Conservation (phyloP, 2,113 vertebrate genomes). For the Myiopsitta monachus region DNA sequence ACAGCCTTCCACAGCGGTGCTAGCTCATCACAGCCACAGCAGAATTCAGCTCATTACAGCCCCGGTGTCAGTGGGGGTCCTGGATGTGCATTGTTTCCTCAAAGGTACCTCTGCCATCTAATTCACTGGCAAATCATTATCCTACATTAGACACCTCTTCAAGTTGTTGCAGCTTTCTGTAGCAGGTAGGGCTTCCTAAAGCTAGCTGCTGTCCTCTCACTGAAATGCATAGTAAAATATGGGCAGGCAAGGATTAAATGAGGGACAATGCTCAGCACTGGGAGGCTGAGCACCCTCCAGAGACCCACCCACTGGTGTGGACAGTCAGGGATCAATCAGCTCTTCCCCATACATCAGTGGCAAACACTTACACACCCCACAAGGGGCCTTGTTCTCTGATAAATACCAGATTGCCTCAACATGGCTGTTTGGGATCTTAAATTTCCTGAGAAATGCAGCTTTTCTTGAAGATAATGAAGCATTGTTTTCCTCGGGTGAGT, state of each 20-base stretch:
- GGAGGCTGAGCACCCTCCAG: background rate
- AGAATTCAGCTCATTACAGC: background rate
- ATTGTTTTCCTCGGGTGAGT: conserved; percentile 68
- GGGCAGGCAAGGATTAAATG: background rate
- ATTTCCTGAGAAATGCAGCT: conserved; percentile 50
- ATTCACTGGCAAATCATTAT: background rate
- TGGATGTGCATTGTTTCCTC: background rate
- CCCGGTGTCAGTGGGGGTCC: background rate
- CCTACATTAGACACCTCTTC: background rate
- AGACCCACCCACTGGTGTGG: background rate
- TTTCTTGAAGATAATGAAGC: conserved; percentile 62
- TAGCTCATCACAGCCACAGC: background rate
- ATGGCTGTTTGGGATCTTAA: conserved; percentile 10
- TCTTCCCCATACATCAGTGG: background rate
- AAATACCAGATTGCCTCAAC: conserved; percentile 54
- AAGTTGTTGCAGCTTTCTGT: background rate
- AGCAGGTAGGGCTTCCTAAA: background rate
- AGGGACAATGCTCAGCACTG: background rate
- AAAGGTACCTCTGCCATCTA: background rate
- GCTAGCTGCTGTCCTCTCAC: background rate
- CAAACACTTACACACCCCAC: background rate
- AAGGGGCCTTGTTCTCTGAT: background rate
- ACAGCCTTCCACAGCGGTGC: background rate
- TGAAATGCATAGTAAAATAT: background rate
- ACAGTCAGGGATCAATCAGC: background rate